These are phyloP conservation scores for Andrena trimmerana DNA, from an alignment of 2,888 invertebrate species.

Conservation along the genomic window DNA sequence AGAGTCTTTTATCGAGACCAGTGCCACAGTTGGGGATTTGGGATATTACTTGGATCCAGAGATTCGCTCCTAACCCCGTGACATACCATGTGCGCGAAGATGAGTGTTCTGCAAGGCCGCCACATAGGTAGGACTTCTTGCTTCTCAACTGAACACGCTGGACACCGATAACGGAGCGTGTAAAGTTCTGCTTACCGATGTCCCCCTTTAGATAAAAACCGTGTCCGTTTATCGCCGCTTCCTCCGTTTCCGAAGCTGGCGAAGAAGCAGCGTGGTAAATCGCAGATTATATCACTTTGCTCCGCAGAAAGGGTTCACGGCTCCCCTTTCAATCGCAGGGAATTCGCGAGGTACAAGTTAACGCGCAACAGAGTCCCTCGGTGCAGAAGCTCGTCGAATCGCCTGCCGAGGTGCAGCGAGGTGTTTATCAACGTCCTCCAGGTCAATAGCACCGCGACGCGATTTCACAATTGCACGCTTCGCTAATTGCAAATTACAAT, in stretches of 20 bases:
- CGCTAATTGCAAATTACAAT: constrained; percentile 81
- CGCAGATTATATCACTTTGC: too few species aligned
- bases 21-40: constrained; percentile 9
- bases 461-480: constrained; percentile 82
- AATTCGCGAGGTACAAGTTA: background rate
- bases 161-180: background rate
- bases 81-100: constrained; percentile 83
- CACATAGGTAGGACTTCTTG: constrained; percentile 80
- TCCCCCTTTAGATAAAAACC: too few species aligned
- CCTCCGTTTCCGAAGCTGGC: too few species aligned
- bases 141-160: background rate
- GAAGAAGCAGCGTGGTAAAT: too few species aligned
- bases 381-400: constrained; percentile 32
- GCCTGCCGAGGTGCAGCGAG: constrained; percentile 49
- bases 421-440: constrained; percentile 69
- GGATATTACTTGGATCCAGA: constrained; percentile 35
- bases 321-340: background rate
- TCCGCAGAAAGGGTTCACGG: too few species aligned
- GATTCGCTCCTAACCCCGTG: constrained; percentile 24
- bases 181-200: background rate
- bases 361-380: background rate
- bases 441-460: constrained; percentile 81
- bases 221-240: too few species aligned
- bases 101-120: constrained; percentile 84
- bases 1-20: background rate